phyloP scores from a whole-genome alignment of 2,797 vertebrate species.

The Peromyscus melanophrys region DNA sequence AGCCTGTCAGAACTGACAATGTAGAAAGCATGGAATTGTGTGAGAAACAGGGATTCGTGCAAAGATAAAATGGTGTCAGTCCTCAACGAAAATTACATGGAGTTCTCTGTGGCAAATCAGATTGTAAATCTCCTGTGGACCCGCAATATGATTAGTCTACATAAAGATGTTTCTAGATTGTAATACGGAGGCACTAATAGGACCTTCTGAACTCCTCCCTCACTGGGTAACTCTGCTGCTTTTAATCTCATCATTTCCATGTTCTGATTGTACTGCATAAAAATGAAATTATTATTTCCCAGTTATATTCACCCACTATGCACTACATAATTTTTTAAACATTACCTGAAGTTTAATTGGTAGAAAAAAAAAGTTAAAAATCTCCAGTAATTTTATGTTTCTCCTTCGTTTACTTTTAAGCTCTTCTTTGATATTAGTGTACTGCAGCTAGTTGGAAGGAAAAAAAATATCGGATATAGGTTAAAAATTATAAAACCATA shows the following conservation, averaged over 20 bases:
- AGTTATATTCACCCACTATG: conserved; percentile 54
- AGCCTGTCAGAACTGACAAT: conserved; percentile 96
- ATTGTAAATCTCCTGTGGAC: conserved; percentile 92
- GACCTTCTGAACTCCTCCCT: conserved; percentile 91
- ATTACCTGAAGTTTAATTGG: conserved; percentile 55
- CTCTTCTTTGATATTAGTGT: conserved; percentile 29
- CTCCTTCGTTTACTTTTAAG: conserved; percentile 35
- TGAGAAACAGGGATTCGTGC: conserved; percentile 87
- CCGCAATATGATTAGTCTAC: conserved; percentile 94
- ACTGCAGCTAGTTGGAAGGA: background rate
- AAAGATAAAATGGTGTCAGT: conserved; percentile 94
- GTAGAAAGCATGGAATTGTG: conserved; percentile 88
- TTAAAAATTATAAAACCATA: background rate
- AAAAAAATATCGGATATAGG: conserved; percentile 15
- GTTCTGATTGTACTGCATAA: conserved; percentile 67
- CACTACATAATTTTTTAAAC: conserved; percentile 28
- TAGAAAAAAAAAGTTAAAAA: conserved; percentile 39
- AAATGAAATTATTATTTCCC: conserved; percentile 85
- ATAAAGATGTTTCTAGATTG: conserved; percentile 94
- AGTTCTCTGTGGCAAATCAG: conserved; percentile 93
- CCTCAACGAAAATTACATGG: conserved; percentile 92
- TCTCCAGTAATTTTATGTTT: conserved; percentile 37
- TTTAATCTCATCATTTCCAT: conserved; percentile 78
- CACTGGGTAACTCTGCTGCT: conserved; percentile 86
- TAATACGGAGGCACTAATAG: conserved; percentile 95